Base-by-base conservation (phyloP, 2,113 vertebrate genomes). In the Amphiprion ocellaris region DNA sequence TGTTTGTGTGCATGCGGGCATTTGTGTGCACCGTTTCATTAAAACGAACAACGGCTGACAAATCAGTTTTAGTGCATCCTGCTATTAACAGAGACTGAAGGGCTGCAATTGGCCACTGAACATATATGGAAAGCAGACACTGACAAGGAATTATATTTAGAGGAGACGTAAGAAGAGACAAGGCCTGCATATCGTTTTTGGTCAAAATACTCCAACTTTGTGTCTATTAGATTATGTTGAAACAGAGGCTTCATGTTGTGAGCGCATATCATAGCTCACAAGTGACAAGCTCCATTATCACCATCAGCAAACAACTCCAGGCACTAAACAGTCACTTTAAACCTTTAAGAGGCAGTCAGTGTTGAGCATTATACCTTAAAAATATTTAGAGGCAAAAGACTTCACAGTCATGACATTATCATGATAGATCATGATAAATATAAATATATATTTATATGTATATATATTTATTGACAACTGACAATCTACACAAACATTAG, bases 21-120 rank as follows among this genome's bases (percentile, higher is more conserved):
- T 64, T 16, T 76, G 71, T 60, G 72, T 74, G 79, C 39, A 4
- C 78, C 21, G 52, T 75, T 82, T 89, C 61, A 58, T 69, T 77
- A 55, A 26, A 39, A 23, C 21, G 63, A 78, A 53, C 79, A 85
- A 71, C 67, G 39, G 79, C 90, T 92, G 82, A 89, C 76, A 58
- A 80, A 82, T 80, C 66, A 85, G 77, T 76, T 88, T 93, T 68
- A 79, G 79, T 69, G 70, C 71, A 88, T 89, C 86, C 89, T 89
- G 89, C 91, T 91, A 77, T 90, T 83, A 46, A 73, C 69, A 69
- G 63, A 61, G 59, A 59, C 16, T 23, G n/a, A 59, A 33, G 55
- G 63, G 49, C 41, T 21, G 50, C 4, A 52, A n/a, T 24, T 37
- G 33, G 67, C 33, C 70, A 62, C 62, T 50, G 15, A 49, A 54